Evolutionary conservation across 2,888 invertebrate genomes (phyloP), one percentile per base, ranked within the genome.

Genomic region (Drosophila flavopinicola): DNA sequence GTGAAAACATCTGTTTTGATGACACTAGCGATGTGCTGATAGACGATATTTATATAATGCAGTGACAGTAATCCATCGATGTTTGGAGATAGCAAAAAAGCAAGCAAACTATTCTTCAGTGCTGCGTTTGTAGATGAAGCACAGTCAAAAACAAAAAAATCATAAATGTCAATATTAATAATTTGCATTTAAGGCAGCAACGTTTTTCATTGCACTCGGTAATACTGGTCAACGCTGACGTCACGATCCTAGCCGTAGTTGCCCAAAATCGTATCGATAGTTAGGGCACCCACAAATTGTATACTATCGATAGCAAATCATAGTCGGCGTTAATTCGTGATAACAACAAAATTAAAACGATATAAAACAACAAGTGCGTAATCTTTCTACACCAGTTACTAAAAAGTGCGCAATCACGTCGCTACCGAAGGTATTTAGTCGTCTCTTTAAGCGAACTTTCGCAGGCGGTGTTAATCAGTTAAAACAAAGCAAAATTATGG

Each of bases 401-500:
- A 30, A 37, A 69, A 69, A 83, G 66, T 63, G 58, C 57, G 15
- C 53, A 66, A 87, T 59, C 79, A 83, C 82, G 82, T 73, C 78
- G 65, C 30, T 60, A 4, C 24, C n/a, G 61, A 53, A 44, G 15
- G 4, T 66, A 5, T 1, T 77, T n/a, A 29, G 51, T 53, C 60
- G 48, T 23, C 44, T 70, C 48, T 33, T 60, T 69, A 84, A 58
- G 85, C 88, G 88, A 39, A 52, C 56, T 33, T 64, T 41, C 53
- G 78, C 60, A 17, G 60, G 71, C 35, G 65, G 58, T 51, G 37
- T 65, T 13, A 71, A 37, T 6, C 57, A 48, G 38, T 25, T 70
- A 6, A 45, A 68, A 9, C 37, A 56, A 35, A 37, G 57, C 39
- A 75, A 84, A 47, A 89, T 76, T 66, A 91, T 91, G 91, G 91